phyloP scores from a whole-genome alignment of 2,888 invertebrate genomes.

The Cerceris ruficornis region DNA sequence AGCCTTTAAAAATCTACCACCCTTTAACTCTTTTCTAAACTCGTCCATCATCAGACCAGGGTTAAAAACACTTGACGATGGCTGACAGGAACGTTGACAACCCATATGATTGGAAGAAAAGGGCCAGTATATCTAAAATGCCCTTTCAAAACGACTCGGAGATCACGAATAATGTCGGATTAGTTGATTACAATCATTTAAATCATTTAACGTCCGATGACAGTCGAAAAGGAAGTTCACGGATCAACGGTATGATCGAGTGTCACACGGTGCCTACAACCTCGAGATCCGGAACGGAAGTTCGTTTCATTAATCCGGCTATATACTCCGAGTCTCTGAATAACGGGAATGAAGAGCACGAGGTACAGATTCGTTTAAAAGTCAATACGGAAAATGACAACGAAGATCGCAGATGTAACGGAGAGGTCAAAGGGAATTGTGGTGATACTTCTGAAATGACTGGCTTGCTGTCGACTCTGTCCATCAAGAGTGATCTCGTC shows the following conservation, averaged over 20 bases:
- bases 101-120: conserved; percentile 58
- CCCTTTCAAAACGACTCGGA: background rate
- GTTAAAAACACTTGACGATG: conserved; percentile 64
- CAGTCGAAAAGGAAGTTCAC: background rate
- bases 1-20: conserved; percentile 14
- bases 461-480: conserved; percentile 36
- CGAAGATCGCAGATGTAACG: background rate
- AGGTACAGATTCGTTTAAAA: conserved; percentile 41
- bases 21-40: conserved; percentile 34
- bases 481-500: conserved; percentile 36
- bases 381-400: conserved; percentile 15
- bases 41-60: conserved; percentile 52
- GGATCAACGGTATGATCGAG: conserved; percentile 19
- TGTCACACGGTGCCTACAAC: conserved; percentile 16
- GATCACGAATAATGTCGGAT: background rate
- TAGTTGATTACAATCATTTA: background rate
- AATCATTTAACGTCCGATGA: conserved; percentile 11
- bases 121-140: conserved; percentile 29
- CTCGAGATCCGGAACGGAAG: conserved; percentile 59
- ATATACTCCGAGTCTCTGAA: conserved; percentile 84
- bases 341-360: conserved; percentile 74
- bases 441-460: conserved; percentile 70
- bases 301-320: conserved; percentile 84
- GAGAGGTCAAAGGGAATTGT: conserved; percentile 60
- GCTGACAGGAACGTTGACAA: conserved; percentile 68